These are phyloP conservation scores for Pomacea canaliculata DNA, from an alignment of 2,888 invertebrate genomes.

Conservation along the genomic window DNA sequence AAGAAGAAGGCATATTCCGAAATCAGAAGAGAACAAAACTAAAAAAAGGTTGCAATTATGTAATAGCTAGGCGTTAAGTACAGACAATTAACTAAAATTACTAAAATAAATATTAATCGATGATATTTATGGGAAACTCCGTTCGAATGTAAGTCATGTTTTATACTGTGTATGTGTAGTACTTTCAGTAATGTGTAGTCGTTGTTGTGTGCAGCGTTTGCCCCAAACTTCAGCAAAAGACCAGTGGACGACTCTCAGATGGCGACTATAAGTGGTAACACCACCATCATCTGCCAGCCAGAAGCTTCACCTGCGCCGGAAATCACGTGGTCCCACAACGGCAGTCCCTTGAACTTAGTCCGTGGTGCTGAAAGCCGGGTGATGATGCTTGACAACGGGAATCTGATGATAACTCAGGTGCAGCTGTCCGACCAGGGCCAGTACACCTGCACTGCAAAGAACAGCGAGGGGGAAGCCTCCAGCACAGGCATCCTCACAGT, in stretches of 20 bases:
- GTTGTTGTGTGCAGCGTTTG: conserved; percentile 66
- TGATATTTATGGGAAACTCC: no score
- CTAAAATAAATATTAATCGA: no score
- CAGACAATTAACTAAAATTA: no score
- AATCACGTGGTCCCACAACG: conserved; percentile 91
- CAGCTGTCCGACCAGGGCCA: conserved; percentile 46
- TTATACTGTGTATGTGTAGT: no score
- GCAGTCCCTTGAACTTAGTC: conserved; percentile 57
- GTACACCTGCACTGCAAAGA: conserved; percentile 60
- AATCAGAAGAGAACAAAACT: no score
- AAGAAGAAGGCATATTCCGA: no score
- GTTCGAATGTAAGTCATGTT: no score
- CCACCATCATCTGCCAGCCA: conserved; percentile 88
- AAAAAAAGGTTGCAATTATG: no score
- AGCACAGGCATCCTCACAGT: conserved; percentile 50
- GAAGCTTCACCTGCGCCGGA: conserved; percentile 88
- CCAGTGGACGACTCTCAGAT: conserved; percentile 87
- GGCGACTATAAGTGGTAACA: conserved; percentile 92
- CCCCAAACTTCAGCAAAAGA: conserved; percentile 90
- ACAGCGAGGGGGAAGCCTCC: conserved; percentile 47
- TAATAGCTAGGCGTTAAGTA: no score
- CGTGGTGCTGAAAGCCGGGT: conserved; percentile 23
- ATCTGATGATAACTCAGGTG: conserved; percentile 80
- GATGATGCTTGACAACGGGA: conserved; percentile 85
- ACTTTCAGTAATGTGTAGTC: no score